Conservation (phyloP, 2,888 invertebrate species). For the Glaucopsyche alexis region DNA sequence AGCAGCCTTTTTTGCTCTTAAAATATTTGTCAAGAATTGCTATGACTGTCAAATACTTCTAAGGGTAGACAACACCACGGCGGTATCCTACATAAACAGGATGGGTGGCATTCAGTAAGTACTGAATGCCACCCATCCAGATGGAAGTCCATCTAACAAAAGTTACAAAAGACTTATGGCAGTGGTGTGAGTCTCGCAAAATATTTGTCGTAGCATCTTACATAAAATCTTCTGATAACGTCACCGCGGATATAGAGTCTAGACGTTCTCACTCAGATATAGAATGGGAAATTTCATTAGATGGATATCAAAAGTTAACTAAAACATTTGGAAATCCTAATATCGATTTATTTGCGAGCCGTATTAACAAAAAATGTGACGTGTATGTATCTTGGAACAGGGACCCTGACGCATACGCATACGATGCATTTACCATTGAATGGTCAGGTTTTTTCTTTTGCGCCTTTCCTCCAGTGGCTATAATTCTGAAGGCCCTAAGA, state of each 20-base stretch:
- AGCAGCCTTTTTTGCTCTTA: neutral
- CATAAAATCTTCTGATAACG: neutral
- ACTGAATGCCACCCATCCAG: no score
- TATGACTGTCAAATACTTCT: neutral
- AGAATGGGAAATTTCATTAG: neutral
- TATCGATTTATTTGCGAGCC: neutral
- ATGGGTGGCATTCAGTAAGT: neutral
- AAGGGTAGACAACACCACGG: neutral
- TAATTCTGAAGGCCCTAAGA: neutral
- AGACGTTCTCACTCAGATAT: neutral
- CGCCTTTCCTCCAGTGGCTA: neutral
- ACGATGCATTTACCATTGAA: neutral
- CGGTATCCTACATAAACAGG: neutral
- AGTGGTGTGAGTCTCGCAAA: no score
- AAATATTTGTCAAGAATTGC: neutral
- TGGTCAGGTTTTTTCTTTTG: neutral
- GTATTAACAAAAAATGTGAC: neutral
- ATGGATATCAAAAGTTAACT: neutral
- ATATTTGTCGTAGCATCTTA: neutral
- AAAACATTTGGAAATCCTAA: neutral
- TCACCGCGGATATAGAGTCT: neutral
- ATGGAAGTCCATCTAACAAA: no score
- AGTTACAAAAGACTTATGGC: neutral
- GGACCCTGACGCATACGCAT: no score
- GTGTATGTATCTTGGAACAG: neutral